phyloP scores from a whole-genome alignment of 2,113 vertebrate genomes.

The Daphoenositta chrysoptera region DNA sequence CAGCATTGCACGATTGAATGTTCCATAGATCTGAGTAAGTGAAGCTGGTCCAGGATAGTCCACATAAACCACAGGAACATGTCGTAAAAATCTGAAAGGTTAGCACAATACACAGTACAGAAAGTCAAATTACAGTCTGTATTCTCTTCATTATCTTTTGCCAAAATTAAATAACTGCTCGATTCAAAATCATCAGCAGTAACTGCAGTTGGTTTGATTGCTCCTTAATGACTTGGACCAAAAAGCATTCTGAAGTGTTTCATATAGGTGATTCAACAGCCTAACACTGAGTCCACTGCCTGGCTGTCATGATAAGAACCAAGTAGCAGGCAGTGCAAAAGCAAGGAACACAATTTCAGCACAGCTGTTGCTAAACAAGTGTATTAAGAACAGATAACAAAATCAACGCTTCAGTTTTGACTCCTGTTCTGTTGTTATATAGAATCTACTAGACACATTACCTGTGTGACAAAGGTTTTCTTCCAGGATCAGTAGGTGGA shows the following conservation, averaged over 20 bases:
- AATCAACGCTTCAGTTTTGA: background rate
- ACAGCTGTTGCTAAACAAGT: background rate
- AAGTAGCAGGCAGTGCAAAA: background rate
- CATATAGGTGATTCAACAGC: background rate
- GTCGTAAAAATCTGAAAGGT: slow-evolving; percentile 86
- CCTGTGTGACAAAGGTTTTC: slow-evolving; percentile 96
- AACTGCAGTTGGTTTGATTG: background rate
- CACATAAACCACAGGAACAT: slow-evolving; percentile 97
- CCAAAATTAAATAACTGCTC: background rate
- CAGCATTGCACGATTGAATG: slow-evolving; percentile 97
- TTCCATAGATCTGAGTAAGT: slow-evolving; percentile 97
- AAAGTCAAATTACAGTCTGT: background rate
- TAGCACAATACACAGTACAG: background rate
- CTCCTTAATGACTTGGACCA: background rate
- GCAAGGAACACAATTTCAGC: background rate
- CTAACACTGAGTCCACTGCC: background rate
- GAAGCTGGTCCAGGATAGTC: slow-evolving; percentile 97
- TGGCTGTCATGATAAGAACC: background rate
- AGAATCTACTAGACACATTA: slow-evolving; percentile 31
- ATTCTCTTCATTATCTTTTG: background rate
- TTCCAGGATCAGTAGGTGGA: slow-evolving; percentile 95
- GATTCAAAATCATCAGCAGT: background rate
- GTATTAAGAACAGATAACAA: background rate
- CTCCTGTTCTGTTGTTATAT: background rate
- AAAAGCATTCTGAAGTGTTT: background rate